phyloP scores from a whole-genome alignment of 2,888 invertebrate genomes.

The Lasioglossum vierecki region DNA sequence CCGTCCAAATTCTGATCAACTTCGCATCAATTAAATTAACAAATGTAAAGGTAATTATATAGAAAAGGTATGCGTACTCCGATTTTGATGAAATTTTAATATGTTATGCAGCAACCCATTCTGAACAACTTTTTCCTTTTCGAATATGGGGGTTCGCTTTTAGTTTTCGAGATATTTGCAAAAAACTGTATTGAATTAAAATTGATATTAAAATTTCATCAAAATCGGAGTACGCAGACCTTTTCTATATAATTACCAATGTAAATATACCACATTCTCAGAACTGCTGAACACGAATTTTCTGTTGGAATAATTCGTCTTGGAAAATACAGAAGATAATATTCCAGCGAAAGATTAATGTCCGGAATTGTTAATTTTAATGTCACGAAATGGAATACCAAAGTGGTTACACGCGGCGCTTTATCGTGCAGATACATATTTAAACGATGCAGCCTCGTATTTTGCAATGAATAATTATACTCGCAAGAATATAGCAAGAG shows the following conservation, averaged over 20 bases:
- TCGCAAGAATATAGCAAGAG: background rate
- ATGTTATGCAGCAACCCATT: too few species aligned
- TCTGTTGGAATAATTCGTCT: background rate
- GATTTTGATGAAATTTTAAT: too few species aligned
- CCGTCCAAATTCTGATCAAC: too few species aligned
- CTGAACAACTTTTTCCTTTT: too few species aligned
- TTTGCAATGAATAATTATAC: background rate
- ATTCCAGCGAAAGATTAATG: background rate
- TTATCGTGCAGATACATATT: background rate
- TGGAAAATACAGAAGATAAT: background rate
- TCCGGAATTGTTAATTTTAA: background rate
- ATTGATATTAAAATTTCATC: too few species aligned
- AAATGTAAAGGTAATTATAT: too few species aligned
- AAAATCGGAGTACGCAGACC: too few species aligned
- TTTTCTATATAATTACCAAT: too few species aligned
- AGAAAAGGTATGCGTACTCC: too few species aligned
- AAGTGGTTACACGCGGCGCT: background rate
- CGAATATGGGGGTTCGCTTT: too few species aligned
- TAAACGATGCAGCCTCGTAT: background rate
- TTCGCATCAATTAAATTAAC: background rate
- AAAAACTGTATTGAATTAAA: too few species aligned
- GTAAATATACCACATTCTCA: fast-evolving
- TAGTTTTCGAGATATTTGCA: too few species aligned
- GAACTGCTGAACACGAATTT: background rate
- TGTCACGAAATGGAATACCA: background rate